A percentile compares a stretch with the other conserved stretches of the same genome.
Conservation (phyloP, 2,113 vertebrate species). For the Parus major region DNA sequence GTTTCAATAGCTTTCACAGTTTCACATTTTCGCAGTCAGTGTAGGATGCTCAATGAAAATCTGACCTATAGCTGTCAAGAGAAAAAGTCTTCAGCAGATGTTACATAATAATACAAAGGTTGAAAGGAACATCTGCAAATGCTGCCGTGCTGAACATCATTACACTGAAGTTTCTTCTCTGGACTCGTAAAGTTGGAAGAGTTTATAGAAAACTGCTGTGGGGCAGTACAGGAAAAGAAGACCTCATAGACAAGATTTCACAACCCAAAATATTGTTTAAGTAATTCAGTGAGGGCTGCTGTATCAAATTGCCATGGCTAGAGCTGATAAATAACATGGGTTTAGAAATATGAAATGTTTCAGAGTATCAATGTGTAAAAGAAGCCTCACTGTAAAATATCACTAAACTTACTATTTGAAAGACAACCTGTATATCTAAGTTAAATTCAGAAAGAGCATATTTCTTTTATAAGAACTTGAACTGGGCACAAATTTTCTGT, state of each 20-base stretch:
- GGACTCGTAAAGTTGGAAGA: not conserved
- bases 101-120: accelerated
- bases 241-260: not conserved
- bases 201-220: not conserved
- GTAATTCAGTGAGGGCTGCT: constrained; percentile 14
- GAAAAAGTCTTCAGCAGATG: not conserved
- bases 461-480: not conserved
- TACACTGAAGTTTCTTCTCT: not conserved
- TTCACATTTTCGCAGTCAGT: not conserved
- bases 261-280: not conserved
- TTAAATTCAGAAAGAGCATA: not conserved
- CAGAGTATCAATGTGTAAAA: not conserved
- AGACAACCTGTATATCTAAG: not conserved
- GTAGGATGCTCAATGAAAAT: not conserved
- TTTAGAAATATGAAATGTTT: constrained; percentile 28
- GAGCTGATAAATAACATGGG: not conserved
- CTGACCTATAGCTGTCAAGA: not conserved
- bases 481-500: not conserved
- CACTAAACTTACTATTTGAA: constrained; percentile 19
- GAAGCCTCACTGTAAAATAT: not conserved
- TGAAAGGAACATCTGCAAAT: not conserved
- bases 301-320: not conserved
- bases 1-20: not conserved
- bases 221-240: not conserved
- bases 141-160: not conserved